Evolutionary conservation across 2,113 vertebrate genomes (phyloP).

Genomic region (Cygnus atratus): DNA sequence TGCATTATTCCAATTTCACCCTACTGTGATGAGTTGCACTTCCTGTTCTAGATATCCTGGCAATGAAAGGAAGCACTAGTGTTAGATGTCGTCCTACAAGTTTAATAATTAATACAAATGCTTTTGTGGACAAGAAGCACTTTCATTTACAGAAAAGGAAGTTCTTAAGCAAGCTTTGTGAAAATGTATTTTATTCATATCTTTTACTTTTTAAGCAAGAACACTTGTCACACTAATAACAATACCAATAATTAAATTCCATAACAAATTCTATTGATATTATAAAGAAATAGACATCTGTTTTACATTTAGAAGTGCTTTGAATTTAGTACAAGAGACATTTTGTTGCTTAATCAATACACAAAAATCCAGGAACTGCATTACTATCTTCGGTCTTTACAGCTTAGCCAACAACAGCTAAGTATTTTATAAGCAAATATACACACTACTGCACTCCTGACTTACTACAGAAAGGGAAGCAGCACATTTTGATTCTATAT

Average conservation of each 20-base stretch:
- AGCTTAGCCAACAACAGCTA: not conserved
- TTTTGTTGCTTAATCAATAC: not conserved
- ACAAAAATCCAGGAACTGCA: not conserved
- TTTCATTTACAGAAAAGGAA: not conserved
- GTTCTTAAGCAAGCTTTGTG: not conserved
- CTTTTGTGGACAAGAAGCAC: not conserved
- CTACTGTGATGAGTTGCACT: not conserved
- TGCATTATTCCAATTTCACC: not conserved
- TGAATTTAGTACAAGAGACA: slow-evolving; percentile 42
- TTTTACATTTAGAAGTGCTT: slow-evolving; percentile 18
- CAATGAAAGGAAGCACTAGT: not conserved
- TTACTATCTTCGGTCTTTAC: not conserved
- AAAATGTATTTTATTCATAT: not conserved
- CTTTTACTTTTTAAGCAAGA: not conserved
- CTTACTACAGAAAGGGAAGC: not conserved
- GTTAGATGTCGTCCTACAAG: not conserved
- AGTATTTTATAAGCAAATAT: not conserved
- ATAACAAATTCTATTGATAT: slow-evolving; percentile 51
- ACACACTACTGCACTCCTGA: not conserved
- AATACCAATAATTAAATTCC: not conserved
- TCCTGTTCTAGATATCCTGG: not conserved
- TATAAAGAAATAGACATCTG: slow-evolving; percentile 48
- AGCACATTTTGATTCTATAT: not conserved
- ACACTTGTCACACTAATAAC: not conserved
- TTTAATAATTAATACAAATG: not conserved